A percentile compares a stretch with the other conserved stretches of the same genome.
Evolutionary conservation across 1,140 invertebrate genomes (phyloP).

Genomic region (Bombus vancouverensis): DNA sequence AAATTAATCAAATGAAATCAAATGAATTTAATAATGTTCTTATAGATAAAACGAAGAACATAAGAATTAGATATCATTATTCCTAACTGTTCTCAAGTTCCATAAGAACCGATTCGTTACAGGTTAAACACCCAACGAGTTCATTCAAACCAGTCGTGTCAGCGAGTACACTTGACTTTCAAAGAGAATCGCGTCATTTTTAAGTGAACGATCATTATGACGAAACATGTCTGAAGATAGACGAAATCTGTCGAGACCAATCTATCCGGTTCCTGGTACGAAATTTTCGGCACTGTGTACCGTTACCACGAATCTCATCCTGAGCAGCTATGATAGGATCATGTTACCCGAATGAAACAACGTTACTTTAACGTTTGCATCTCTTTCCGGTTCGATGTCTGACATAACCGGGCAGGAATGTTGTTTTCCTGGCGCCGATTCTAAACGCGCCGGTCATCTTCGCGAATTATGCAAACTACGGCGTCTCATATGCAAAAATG

Average conservation of each 20-base stretch:
- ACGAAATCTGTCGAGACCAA: slow-evolving; percentile 10
- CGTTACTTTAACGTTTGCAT: background rate
- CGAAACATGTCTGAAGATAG: slow-evolving; percentile 4
- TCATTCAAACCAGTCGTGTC: background rate
- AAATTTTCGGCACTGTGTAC: slow-evolving; percentile 28
- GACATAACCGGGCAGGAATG: slow-evolving; percentile 41
- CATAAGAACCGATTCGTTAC: background rate
- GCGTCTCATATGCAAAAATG: background rate
- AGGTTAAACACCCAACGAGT: background rate
- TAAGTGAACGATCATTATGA: slow-evolving; percentile 21
- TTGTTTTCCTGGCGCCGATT: background rate
- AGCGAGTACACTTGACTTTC: slow-evolving; percentile 14
- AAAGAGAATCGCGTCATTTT: background rate
- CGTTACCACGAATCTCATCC: slow-evolving; percentile 30
- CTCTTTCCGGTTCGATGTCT: slow-evolving; percentile 13
- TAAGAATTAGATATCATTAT: background rate
- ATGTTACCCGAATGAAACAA: background rate
- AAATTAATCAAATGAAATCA: too few species aligned
- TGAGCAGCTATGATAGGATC: too few species aligned
- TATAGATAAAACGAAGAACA: background rate
- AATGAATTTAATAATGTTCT: too few species aligned
- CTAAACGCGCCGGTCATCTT: background rate
- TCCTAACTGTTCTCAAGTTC: background rate
- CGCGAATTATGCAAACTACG: slow-evolving; percentile 12
- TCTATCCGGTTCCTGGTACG: slow-evolving; percentile 53